phyloP scores from a whole-genome alignment of 2,888 invertebrate genomes.

The Polydrusus cervinus region DNA sequence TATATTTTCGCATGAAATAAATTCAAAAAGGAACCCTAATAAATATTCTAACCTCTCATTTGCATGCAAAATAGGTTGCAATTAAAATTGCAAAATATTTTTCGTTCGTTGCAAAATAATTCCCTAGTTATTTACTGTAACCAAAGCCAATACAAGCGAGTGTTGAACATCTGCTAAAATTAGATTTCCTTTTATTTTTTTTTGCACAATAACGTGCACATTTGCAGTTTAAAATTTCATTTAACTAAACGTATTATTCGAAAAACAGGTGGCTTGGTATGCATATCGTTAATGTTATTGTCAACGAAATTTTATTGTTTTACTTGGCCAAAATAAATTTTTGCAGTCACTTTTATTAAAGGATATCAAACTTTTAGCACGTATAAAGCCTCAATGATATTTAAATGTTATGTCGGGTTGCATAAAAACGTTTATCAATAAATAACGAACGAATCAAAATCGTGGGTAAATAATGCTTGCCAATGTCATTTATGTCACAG shows the following conservation, averaged over 20 bases:
- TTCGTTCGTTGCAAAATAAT: conserved; percentile 11
- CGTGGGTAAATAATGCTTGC: too few species aligned
- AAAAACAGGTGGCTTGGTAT: conserved; percentile 11
- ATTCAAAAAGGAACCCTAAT: not conserved
- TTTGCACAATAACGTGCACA: conserved; percentile 3
- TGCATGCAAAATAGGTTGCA: conserved; percentile 18
- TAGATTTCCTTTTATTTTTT: conserved; percentile 15
- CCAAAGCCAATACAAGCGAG: conserved; percentile 19
- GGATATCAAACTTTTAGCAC: too few species aligned
- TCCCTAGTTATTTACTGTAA: conserved; percentile 21
- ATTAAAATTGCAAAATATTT: conserved; percentile 21
- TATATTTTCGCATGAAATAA: conserved; percentile 8
- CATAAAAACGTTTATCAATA: too few species aligned
- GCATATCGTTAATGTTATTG: conserved; percentile 3
- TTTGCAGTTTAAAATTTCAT: conserved; percentile 22
- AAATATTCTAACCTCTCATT: conserved; percentile 19
- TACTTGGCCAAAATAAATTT: not conserved
- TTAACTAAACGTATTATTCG: not conserved
- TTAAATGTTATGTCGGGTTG: too few species aligned
- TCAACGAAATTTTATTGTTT: not conserved
- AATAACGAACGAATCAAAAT: too few species aligned
- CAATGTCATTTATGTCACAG: too few species aligned
- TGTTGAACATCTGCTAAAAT: conserved; percentile 22
- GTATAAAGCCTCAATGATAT: too few species aligned
- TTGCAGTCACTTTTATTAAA: too few species aligned